Evolutionary conservation across 2,888 invertebrate genomes (phyloP).

Genomic region (Polyommatus icarus): DNA sequence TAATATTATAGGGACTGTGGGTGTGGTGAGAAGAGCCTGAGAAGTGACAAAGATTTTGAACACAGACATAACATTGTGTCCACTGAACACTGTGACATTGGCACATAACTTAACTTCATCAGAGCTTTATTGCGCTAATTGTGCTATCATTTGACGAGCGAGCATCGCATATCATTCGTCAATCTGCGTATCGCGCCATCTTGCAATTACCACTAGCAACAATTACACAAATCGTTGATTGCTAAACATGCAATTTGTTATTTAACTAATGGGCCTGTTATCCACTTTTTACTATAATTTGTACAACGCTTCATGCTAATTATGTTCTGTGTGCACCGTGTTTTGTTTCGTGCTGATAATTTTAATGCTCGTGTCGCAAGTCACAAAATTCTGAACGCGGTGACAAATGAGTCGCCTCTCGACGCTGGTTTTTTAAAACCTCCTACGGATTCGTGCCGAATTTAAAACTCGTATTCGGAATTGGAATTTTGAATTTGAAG

Average conservation of each 20-base stretch:
- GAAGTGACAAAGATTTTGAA: not conserved
- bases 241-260: slow-evolving; percentile 35
- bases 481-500: slow-evolving; percentile 33
- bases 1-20: too few relatives aligned
- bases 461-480: slow-evolving; percentile 29
- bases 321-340: not conserved
- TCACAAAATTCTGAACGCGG: not conserved
- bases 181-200: slow-evolving; percentile 43
- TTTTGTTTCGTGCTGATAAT: slow-evolving; percentile 10
- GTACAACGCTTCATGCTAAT: slow-evolving; percentile 14
- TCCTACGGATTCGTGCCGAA: slow-evolving; percentile 23
- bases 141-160: slow-evolving; percentile 34
- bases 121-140: slow-evolving; percentile 34
- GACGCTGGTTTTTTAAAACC: not conserved
- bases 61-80: not conserved
- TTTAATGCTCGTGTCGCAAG: not conserved
- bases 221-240: slow-evolving; percentile 46
- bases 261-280: slow-evolving; percentile 26
- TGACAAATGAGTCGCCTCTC: slow-evolving; percentile 1
- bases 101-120: not conserved
- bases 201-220: slow-evolving; percentile 50
- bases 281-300: slow-evolving; percentile 23
- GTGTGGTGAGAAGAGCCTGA: not conserved
- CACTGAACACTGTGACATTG: not conserved
- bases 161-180: not conserved